These are phyloP conservation scores for Selene dorsalis DNA, from an alignment of 2,797 vertebrate species.

Conservation along the genomic window DNA sequence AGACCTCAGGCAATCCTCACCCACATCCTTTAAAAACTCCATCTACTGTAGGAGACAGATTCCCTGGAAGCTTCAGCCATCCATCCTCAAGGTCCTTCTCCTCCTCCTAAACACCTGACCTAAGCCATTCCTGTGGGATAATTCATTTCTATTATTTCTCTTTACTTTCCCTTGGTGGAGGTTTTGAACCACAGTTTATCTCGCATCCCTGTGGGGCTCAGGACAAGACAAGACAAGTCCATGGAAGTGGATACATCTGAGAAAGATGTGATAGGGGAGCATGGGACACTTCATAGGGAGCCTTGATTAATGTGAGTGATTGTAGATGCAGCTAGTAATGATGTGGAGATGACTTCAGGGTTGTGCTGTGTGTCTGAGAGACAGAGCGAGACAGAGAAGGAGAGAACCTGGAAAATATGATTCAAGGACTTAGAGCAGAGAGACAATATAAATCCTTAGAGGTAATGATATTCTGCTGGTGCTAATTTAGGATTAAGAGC, in stretches of 20 bases:
- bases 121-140: conserved; percentile 17
- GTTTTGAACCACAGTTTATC: conserved; percentile 29
- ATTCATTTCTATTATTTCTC: conserved; percentile 39
- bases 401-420: conserved; percentile 23
- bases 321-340: conserved; percentile 18
- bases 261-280: conserved; percentile 38
- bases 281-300: conserved; percentile 28
- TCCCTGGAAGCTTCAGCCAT: conserved; percentile 61
- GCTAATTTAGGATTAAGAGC: conserved; percentile 64
- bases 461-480: conserved; percentile 36
- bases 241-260: conserved; percentile 33
- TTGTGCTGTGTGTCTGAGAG: conserved; percentile 15
- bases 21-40: conserved; percentile 71
- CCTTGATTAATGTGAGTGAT: conserved; percentile 35
- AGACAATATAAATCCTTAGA: conserved; percentile 44
- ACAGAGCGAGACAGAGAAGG: background rate
- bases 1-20: conserved; percentile 75
- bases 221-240: conserved; percentile 22
- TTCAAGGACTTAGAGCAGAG: background rate
- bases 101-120: conserved; percentile 36
- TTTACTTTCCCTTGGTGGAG: conserved; percentile 5
- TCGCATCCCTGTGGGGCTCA: conserved; percentile 10
- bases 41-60: conserved; percentile 66
- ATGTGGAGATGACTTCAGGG: conserved; percentile 25
- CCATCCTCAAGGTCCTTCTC: conserved; percentile 47